phyloP scores from a whole-genome alignment of 1,140 invertebrate genomes.

The Wiebesia pumilae region DNA sequence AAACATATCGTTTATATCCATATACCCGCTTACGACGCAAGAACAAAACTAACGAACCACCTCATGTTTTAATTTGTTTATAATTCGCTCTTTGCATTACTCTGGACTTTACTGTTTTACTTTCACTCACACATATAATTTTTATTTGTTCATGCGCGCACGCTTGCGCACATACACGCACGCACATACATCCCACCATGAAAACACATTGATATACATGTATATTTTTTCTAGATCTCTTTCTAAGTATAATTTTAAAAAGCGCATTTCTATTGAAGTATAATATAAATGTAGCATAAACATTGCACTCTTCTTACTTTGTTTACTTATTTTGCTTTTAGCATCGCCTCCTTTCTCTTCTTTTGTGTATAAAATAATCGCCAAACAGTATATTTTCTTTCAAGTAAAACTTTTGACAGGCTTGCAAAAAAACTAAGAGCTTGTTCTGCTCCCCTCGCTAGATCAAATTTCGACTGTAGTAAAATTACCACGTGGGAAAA shows the following conservation, averaged over 20 bases:
- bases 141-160: not conserved
- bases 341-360: not conserved
- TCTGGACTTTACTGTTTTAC: not conserved
- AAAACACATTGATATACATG: not conserved
- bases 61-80: slow-evolving; percentile 8
- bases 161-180: not conserved
- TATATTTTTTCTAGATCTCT: slow-evolving; percentile 23
- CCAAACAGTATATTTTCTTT: not conserved
- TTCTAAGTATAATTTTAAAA: slow-evolving; percentile 27
- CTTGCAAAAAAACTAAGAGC: slow-evolving; percentile 1
- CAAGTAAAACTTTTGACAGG: not conserved
- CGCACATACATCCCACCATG: not conserved
- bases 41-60: slow-evolving; percentile 26
- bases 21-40: slow-evolving; percentile 16
- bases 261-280: slow-evolving; percentile 11
- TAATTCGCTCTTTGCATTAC: not conserved
- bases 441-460: not conserved
- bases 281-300: slow-evolving; percentile 42
- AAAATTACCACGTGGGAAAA: not conserved
- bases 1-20: slow-evolving; percentile 35
- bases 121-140: not conserved
- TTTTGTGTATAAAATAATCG: not conserved
- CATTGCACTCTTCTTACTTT: slow-evolving; percentile 25
- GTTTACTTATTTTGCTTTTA: not conserved
- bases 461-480: not conserved